Conservation (phyloP, 2,888 invertebrate genomes). For the Rhagonycha lutea region DNA sequence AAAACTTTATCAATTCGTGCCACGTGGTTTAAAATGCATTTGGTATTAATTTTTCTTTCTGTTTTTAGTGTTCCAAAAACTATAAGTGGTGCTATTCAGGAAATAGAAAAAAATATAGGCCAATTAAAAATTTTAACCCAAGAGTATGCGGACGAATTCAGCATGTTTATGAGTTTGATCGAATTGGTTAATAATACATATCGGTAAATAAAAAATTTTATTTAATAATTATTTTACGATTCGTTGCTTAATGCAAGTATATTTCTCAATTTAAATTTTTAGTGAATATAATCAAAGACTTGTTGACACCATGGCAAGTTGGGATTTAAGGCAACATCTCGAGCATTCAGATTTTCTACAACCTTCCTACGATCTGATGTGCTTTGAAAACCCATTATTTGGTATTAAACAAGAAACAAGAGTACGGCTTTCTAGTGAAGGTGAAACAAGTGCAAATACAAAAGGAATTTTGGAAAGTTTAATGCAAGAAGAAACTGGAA, state of each 20-base stretch:
- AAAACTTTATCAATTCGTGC: no score
- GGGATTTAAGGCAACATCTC: neutral
- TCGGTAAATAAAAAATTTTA: neutral
- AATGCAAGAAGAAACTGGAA: neutral
- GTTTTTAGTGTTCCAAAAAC: no score
- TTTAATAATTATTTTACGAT: neutral
- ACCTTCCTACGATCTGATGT: neutral
- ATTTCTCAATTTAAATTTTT: neutral
- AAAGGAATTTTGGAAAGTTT: neutral
- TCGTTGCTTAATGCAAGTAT: no score
- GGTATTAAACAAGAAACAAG: neutral
- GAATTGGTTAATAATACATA: neutral
- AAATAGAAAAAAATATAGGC: no score
- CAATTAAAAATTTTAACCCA: no score
- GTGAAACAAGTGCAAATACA: neutral
- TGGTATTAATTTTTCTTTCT: no score
- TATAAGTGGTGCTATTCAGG: no score
- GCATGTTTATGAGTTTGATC: no score
- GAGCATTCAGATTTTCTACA: neutral
- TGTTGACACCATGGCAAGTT: neutral
- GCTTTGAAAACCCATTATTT: neutral
- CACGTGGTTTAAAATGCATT: no score
- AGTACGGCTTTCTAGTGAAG: neutral
- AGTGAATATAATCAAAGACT: neutral
- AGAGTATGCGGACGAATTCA: neutral